phyloP scores from a whole-genome alignment of 2,797 vertebrate species.

The Ptychadena robeensis region DNA sequence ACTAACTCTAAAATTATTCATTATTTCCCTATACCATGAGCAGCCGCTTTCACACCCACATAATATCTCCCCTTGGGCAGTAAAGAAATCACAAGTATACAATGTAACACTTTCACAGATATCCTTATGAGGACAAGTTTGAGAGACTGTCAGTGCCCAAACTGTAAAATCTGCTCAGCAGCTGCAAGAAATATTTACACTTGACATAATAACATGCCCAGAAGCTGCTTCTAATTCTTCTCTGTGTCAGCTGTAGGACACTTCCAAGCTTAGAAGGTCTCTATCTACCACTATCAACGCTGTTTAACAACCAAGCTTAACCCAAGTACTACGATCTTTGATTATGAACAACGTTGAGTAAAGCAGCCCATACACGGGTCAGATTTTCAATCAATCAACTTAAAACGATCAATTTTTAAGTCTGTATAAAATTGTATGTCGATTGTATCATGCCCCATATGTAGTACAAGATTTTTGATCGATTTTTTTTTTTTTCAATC shows the following conservation, averaged over 20 bases:
- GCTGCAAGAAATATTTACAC: conserved; percentile 61
- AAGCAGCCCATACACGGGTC: no score
- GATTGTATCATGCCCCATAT: no score
- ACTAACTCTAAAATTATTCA: not conserved
- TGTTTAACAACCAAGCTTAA: not conserved
- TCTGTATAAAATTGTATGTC: no score
- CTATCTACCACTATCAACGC: conserved; percentile 6
- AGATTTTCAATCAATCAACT: no score
- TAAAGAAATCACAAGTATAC: conserved; percentile 6
- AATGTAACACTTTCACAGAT: conserved; percentile 43
- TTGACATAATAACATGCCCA: conserved; percentile 58
- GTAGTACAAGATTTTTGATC: no score
- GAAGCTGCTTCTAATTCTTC: conserved; percentile 60
- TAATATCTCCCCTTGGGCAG: no score
- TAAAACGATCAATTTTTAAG: no score
- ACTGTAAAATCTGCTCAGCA: conserved; percentile 50
- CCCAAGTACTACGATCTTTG: not conserved
- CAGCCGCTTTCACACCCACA: conserved; percentile 11
- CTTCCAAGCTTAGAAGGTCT: conserved; percentile 9
- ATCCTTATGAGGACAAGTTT: conserved; percentile 52
- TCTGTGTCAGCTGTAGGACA: conserved; percentile 54
- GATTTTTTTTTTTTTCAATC: no score
- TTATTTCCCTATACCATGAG: not conserved
- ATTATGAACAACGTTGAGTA: no score
- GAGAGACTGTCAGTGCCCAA: not conserved